Evolutionary conservation across 2,888 invertebrate genomes (phyloP).

Genomic region (Tipula helvola): DNA sequence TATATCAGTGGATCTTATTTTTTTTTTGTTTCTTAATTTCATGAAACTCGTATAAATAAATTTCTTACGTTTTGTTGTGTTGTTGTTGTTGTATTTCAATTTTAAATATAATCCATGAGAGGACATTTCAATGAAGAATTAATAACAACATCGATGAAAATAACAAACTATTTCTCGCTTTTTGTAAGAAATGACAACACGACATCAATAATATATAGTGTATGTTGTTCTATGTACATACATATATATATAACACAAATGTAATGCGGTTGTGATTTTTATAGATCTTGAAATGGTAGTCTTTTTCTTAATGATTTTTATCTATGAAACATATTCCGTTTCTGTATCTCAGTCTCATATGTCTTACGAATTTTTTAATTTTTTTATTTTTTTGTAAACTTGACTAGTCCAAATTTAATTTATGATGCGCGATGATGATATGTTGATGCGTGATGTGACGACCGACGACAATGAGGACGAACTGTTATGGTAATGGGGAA

Average conservation of each 20-base stretch:
- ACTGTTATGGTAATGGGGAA: not conserved
- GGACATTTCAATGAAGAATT: slow-evolving; percentile 9
- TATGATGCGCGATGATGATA: not conserved
- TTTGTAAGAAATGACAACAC: slow-evolving; percentile 5
- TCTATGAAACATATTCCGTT: not conserved
- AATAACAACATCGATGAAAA: slow-evolving; percentile 6
- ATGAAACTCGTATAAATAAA: not conserved
- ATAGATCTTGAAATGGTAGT: slow-evolving; percentile 4
- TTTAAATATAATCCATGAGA: slow-evolving; percentile 5
- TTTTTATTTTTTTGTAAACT: not conserved
- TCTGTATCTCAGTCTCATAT: not conserved
- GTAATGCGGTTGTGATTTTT: slow-evolving; percentile 4
- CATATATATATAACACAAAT: not conserved
- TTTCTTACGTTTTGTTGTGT: not conserved
- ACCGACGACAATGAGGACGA: not conserved
- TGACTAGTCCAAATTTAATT: not conserved
- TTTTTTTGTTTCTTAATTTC: not conserved
- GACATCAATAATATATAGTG: slow-evolving; percentile 6
- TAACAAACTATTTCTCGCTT: slow-evolving; percentile 9
- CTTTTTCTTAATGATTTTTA: not conserved
- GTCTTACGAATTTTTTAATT: not conserved
- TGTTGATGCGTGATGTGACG: not conserved
- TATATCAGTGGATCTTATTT: slow-evolving; percentile 9
- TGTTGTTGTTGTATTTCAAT: not conserved
- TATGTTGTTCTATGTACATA: not conserved